phyloP scores from a whole-genome alignment of 1,140 invertebrate species.

The Sycophaga agraensis region DNA sequence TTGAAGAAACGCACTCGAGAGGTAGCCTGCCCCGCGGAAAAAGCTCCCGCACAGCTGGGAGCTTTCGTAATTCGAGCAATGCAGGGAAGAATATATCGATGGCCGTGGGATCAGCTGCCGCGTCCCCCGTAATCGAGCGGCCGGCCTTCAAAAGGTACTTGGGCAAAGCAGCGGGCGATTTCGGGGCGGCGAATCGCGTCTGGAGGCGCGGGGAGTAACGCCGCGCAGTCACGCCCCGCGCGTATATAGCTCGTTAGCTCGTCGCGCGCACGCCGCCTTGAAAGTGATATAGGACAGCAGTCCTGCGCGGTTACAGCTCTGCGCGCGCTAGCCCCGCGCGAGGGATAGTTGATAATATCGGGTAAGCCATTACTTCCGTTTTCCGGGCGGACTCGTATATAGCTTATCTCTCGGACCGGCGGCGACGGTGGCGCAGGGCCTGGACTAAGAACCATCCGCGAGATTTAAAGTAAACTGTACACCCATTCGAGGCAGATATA shows the following conservation, averaged over 20 bases:
- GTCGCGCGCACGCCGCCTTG: background rate
- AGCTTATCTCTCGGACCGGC: constrained; percentile 34
- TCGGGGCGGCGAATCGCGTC: constrained; percentile 3
- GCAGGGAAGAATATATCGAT: too few relatives aligned
- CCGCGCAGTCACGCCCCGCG: constrained; percentile 16
- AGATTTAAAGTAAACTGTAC: constrained; percentile 19
- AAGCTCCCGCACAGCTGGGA: too few relatives aligned
- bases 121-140: too few relatives aligned
- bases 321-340: background rate
- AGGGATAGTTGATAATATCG: constrained; percentile 37
- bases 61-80: too few relatives aligned
- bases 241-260: constrained; percentile 15
- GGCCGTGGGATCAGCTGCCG: too few relatives aligned
- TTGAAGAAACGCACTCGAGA: too few relatives aligned
- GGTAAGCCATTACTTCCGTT: constrained; percentile 39
- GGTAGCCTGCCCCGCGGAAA: too few relatives aligned
- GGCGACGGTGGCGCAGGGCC: too few relatives aligned
- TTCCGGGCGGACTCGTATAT: constrained; percentile 32
- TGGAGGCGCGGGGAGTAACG: constrained; percentile 11
- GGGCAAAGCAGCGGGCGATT: background rate
- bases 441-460: constrained; percentile 12
- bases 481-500: too few relatives aligned
- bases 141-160: background rate
- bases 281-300: constrained; percentile 20
- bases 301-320: constrained; percentile 6